Conservation (phyloP, 2,888 invertebrate species). For the Zhuqinia jingwanae region DNA sequence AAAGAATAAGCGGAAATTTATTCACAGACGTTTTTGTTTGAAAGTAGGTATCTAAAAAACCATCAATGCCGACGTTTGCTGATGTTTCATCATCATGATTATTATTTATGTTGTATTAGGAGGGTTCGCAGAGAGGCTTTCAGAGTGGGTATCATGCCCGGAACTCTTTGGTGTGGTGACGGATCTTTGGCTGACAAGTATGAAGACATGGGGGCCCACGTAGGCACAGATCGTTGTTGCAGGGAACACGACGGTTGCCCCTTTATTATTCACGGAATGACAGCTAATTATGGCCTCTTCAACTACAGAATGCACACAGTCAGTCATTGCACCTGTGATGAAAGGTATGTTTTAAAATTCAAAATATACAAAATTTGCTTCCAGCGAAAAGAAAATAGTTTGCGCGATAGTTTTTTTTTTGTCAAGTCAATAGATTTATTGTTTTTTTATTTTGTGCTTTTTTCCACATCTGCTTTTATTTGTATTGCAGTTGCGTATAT, state of each 20-base stretch:
- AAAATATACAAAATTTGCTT: no score
- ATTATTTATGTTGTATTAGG: conserved; percentile 52
- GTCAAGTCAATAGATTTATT: no score
- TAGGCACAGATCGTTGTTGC: conserved; percentile 87
- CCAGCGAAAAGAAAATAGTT: no score
- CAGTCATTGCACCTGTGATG: conserved; percentile 89
- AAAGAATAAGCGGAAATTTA: no score
- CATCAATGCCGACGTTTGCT: no score
- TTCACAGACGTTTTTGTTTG: no score
- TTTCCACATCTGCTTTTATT: no score
- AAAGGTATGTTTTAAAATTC: conserved; percentile 83
- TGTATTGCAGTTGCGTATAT: no score
- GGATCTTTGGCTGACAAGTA: conserved; percentile 84
- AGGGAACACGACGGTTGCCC: conserved; percentile 86
- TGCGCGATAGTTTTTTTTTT: no score
- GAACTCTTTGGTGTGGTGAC: conserved; percentile 89
- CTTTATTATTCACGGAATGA: conserved; percentile 85
- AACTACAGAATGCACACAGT: conserved; percentile 88
- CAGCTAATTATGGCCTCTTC: conserved; percentile 85
- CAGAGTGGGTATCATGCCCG: conserved; percentile 82
- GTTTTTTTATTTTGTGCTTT: no score
- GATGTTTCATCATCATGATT: background rate
- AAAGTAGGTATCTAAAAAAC: no score
- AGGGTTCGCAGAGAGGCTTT: conserved; percentile 77
- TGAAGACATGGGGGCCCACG: conserved; percentile 84